A percentile compares a stretch with the other conserved stretches of the same genome.
These are phyloP conservation scores for Netelia virgata DNA, from an alignment of 2,888 invertebrate genomes.

Conservation along the genomic window DNA sequence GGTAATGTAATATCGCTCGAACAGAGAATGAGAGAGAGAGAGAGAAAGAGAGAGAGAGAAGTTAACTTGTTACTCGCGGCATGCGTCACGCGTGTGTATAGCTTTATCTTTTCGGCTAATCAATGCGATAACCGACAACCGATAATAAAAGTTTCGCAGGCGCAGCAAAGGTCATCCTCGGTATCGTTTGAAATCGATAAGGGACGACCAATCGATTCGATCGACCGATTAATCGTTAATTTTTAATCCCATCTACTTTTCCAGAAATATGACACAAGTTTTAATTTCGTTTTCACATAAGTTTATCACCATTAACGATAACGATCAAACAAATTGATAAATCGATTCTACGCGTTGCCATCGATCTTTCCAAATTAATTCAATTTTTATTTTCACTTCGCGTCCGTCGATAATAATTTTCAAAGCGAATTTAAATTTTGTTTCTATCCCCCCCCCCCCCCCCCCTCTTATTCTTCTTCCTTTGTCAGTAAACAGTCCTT, in stretches of 20 bases:
- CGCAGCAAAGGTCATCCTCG: constrained; percentile 34
- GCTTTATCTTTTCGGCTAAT: constrained; percentile 38
- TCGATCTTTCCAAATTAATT: no score
- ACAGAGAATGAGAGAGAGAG: no score
- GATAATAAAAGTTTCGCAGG: constrained; percentile 52
- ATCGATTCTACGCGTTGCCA: no score
- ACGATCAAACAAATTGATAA: no score
- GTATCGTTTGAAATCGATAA: constrained; percentile 22
- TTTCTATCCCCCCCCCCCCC: no score
- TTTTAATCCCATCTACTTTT: neutral
- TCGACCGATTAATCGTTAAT: neutral
- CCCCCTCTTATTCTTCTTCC: no score
- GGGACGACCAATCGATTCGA: constrained; percentile 30
- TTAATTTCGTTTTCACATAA: no score
- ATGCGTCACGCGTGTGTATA: constrained; percentile 50
- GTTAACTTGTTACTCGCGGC: constrained; percentile 18
- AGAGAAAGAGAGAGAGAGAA: constrained; percentile 32
- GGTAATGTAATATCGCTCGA: constrained; percentile 51
- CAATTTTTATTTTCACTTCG: neutral
- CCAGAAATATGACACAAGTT: neutral
- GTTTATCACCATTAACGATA: no score
- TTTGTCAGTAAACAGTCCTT: no score
- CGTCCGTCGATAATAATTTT: neutral
- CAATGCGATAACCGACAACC: constrained; percentile 48
- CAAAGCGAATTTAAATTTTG: neutral